A percentile compares a stretch with the other conserved stretches of the same genome.
phyloP scores from a whole-genome alignment of 1,140 invertebrate species.

The Apis florea region DNA sequence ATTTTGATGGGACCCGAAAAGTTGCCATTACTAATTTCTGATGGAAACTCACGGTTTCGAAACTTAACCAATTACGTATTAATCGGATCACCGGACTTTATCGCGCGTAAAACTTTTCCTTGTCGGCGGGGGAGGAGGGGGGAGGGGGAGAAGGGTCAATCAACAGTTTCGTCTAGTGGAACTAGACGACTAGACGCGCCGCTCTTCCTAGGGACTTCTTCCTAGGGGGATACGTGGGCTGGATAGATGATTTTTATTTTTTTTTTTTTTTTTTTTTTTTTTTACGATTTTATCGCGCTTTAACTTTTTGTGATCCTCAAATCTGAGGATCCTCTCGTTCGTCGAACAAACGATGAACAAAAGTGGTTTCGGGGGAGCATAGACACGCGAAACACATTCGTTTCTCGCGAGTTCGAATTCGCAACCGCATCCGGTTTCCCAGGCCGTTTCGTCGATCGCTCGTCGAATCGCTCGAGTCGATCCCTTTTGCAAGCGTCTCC shows the following conservation, averaged over 20 bases:
- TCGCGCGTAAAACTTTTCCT: slow-evolving; percentile 37
- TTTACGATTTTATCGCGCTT: too few relatives aligned
- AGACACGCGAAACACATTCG: not conserved
- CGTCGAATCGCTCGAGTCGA: too few relatives aligned
- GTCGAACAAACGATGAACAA: not conserved
- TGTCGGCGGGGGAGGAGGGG: not conserved
- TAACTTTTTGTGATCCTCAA: too few relatives aligned
- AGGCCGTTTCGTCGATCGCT: not conserved
- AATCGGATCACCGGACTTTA: slow-evolving; percentile 47
- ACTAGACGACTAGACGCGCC: not conserved
- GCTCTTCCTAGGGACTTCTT: not conserved
- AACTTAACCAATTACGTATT: slow-evolving; percentile 51
- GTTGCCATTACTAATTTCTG: slow-evolving; percentile 34
- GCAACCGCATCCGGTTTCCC: not conserved
- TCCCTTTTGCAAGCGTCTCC: slow-evolving; percentile 27
- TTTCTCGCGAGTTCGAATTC: not conserved
- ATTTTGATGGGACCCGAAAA: slow-evolving; percentile 15
- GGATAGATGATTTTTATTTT: too few relatives aligned
- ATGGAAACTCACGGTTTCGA: slow-evolving; percentile 38
- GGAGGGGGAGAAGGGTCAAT: slow-evolving; percentile 8
- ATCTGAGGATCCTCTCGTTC: too few relatives aligned
- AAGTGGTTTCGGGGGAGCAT: not conserved
- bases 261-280: too few relatives aligned
- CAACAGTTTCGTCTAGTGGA: not conserved
- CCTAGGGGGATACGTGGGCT: too few relatives aligned